Evolutionary conservation across 2,113 vertebrate species (phyloP).

Genomic region (Brevimyrus niger): DNA sequence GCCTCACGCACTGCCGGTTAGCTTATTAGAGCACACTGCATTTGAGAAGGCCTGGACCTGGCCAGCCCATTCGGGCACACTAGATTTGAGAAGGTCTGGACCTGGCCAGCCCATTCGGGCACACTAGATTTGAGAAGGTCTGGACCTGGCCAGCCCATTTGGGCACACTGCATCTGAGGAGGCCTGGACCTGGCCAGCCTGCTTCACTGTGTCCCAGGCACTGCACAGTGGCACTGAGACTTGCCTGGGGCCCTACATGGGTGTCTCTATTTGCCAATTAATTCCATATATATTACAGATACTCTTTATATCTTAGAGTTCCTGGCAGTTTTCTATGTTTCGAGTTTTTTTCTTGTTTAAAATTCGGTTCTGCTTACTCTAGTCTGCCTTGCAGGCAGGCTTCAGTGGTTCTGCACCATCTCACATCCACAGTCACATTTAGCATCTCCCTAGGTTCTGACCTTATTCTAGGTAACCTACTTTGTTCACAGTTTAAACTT

Average conservation of each 20-base stretch:
- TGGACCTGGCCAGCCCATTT: too few relatives aligned
- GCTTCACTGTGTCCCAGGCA: neutral
- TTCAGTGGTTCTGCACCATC: neutral
- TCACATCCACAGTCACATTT: neutral
- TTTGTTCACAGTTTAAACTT: neutral
- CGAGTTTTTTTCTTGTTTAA: neutral
- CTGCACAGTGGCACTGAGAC: neutral
- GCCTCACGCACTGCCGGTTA: neutral
- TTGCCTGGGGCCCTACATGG: neutral
- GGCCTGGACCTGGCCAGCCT: neutral
- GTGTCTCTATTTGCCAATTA: neutral
- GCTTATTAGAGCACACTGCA: neutral
- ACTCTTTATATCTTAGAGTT: neutral
- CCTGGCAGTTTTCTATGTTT: neutral
- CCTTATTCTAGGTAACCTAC: slow-evolving; percentile 1
- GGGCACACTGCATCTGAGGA: neutral
- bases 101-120: too few relatives aligned
- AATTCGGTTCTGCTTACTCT: neutral
- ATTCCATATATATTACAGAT: neutral
- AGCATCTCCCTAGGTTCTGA: neutral
- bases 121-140: too few relatives aligned
- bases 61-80: neutral
- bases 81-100: neutral
- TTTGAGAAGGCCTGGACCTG: neutral
- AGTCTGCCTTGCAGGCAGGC: neutral